Percentiles rank a stretch among this genome's conserved stretches.
Conservation (phyloP, 2,888 invertebrate species). For the Meiosimyza decipiens region DNA sequence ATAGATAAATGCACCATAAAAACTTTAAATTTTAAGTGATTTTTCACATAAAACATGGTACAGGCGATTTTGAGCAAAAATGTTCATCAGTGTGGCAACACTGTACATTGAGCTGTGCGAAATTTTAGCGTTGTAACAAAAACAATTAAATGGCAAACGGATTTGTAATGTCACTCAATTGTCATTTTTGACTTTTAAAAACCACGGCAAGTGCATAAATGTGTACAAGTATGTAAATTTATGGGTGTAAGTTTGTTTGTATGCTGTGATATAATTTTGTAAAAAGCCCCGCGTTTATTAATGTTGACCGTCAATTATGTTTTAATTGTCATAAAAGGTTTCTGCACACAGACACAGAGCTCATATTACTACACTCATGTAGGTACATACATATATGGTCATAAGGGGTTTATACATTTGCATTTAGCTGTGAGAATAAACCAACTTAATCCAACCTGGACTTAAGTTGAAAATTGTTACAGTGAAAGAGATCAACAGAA, state of each 20-base stretch:
- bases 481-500: slow-evolving; percentile 19
- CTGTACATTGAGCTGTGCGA: not conserved
- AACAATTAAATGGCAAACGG: slow-evolving; percentile 11
- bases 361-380: not conserved
- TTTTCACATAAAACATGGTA: too few species aligned
- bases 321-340: slow-evolving; percentile 67
- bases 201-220: not conserved
- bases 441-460: slow-evolving; percentile 56
- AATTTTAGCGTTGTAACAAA: not conserved
- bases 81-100: not conserved
- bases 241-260: slow-evolving; percentile 20
- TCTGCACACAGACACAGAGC: slow-evolving; percentile 40
- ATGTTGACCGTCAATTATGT: slow-evolving; percentile 67
- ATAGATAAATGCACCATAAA: too few species aligned
- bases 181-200: slow-evolving; percentile 23
- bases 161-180: slow-evolving; percentile 30
- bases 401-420: not conserved
- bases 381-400: not conserved
- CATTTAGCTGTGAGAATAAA: slow-evolving; percentile 33
- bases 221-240: slow-evolving; percentile 26
- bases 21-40: too few species aligned
- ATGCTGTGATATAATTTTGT: slow-evolving; percentile 34
- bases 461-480: slow-evolving; percentile 32
- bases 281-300: slow-evolving; percentile 28
- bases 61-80: not conserved